Evolutionary conservation across 2,113 vertebrate genomes (phyloP).

Genomic region (Neodontobutis hainanensis): DNA sequence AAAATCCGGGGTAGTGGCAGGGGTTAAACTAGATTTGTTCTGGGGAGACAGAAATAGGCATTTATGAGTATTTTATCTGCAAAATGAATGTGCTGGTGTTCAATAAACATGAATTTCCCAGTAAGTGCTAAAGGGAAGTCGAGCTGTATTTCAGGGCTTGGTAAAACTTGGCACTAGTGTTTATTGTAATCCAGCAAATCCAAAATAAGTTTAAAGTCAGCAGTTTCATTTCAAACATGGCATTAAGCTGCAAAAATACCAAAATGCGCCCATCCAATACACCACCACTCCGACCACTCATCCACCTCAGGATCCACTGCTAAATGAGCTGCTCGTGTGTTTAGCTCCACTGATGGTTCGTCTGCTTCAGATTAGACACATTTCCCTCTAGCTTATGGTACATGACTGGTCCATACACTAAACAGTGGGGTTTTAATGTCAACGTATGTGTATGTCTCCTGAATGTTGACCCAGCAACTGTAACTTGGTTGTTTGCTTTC

Average conservation of each 20-base stretch:
- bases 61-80: constrained; percentile 17
- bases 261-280: constrained; percentile 59
- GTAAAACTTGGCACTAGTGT: constrained; percentile 55
- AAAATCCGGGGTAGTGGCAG: not conserved
- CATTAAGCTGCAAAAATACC: constrained; percentile 71
- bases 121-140: constrained; percentile 25
- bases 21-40: not conserved
- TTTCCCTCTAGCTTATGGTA: not conserved
- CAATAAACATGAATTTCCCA: not conserved
- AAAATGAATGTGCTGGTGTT: constrained; percentile 6
- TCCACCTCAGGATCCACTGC: constrained; percentile 50
- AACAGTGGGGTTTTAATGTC: not conserved
- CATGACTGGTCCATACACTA: constrained; percentile 21
- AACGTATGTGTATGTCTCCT: not conserved
- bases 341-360: constrained; percentile 12
- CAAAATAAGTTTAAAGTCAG: constrained; percentile 66
- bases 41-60: not conserved
- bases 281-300: constrained; percentile 56
- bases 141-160: constrained; percentile 52
- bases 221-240: constrained; percentile 66
- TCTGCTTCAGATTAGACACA: constrained; percentile 8
- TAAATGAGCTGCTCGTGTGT: constrained; percentile 42
- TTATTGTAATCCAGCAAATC: constrained; percentile 59
- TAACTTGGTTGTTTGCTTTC: constrained; percentile 52
- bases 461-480: constrained; percentile 60